Conservation (phyloP, 2,797 vertebrate genomes). For the Allochrocebus solatus region DNA sequence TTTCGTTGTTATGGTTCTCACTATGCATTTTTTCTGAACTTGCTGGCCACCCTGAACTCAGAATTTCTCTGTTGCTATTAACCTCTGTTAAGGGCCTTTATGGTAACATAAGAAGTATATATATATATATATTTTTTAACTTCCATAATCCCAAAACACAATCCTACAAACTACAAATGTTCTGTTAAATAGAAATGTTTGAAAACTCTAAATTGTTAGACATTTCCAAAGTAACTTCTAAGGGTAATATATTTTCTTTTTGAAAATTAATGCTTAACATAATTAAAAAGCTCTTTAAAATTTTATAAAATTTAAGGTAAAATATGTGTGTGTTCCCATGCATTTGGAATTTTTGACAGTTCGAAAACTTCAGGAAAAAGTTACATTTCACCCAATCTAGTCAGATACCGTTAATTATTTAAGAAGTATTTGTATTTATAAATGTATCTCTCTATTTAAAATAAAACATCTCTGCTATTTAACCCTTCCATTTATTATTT, state of each 20-base stretch:
- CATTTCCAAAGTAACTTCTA: not conserved
- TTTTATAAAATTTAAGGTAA: not conserved
- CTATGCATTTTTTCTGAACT: not conserved
- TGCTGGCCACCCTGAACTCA: not conserved
- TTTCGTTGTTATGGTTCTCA: not conserved
- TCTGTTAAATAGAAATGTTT: not conserved
- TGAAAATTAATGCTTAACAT: not conserved
- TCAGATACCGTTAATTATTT: not conserved
- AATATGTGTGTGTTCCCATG: accelerated
- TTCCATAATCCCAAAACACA: not conserved
- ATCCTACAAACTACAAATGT: not conserved
- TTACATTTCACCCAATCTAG: not conserved
- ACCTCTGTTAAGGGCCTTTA: not conserved
- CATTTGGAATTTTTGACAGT: not conserved
- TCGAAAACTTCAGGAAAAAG: not conserved
- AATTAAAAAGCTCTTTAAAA: not conserved
- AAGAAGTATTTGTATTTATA: not conserved
- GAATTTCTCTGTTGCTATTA: not conserved
- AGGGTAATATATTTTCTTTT: not conserved
- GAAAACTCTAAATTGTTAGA: not conserved
- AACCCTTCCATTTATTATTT: not conserved
- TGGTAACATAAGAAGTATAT: not conserved
- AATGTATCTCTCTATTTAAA: not conserved
- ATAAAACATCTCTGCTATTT: not conserved
- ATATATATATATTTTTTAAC: too few relatives aligned